Percentiles rank a stretch among this genome's conserved stretches.
These are phyloP conservation scores for Sorex maritimensis DNA, from an alignment of 2,797 vertebrate genomes.

Conservation along the genomic window DNA sequence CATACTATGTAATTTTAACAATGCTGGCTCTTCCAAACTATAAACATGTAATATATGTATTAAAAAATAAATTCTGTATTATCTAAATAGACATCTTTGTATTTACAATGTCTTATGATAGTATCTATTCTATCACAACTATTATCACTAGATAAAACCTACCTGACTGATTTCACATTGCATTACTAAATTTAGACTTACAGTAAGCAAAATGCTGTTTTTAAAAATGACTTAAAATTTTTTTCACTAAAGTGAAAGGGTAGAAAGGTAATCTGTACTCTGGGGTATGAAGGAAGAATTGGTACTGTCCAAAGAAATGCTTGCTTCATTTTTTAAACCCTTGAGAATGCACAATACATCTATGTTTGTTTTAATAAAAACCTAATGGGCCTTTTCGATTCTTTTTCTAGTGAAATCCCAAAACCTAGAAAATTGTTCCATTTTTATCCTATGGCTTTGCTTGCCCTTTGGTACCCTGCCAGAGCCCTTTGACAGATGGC, in stretches of 20 bases:
- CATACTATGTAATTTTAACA: not conserved
- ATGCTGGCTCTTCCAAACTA: not conserved
- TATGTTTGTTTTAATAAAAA: conserved; percentile 4
- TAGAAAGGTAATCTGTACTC: not conserved
- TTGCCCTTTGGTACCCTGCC: not conserved
- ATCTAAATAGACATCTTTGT: no score
- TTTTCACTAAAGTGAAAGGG: not conserved
- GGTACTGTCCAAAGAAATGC: not conserved
- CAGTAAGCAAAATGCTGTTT: conserved; percentile 38
- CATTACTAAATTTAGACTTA: not conserved
- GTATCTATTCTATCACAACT: not conserved
- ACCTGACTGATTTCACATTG: not conserved
- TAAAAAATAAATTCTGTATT: no score
- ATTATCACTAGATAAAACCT: no score
- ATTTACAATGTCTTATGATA: not conserved
- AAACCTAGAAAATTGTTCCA: not conserved
- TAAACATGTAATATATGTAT: not conserved
- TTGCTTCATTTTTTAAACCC: conserved; percentile 52
- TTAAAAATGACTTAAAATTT: not conserved
- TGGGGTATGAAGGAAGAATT: not conserved
- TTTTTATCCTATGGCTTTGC: not conserved
- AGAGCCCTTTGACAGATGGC: not conserved
- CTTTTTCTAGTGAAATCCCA: conserved; percentile 41
- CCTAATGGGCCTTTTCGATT: not conserved
- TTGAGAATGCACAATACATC: not conserved